phyloP scores from a whole-genome alignment of 2,113 vertebrate species.

The Festucalex cinctus region DNA sequence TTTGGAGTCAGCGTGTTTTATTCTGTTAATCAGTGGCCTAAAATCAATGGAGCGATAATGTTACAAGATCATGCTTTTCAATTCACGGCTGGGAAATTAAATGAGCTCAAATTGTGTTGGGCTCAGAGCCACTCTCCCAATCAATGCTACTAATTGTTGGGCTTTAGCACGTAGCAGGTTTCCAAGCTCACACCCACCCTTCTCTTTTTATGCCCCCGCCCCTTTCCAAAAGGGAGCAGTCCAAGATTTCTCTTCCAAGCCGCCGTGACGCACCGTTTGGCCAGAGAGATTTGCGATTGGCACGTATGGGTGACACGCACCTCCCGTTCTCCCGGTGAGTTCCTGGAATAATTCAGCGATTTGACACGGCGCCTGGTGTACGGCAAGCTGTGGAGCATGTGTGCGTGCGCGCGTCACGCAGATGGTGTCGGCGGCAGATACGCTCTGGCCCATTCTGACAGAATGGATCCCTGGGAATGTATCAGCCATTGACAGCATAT shows the following conservation, averaged over 20 bases:
- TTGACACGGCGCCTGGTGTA: constrained; percentile 45
- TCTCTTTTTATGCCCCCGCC: not conserved
- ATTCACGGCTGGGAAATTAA: constrained; percentile 27
- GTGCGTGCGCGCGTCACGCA: constrained; percentile 25
- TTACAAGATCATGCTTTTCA: constrained; percentile 14
- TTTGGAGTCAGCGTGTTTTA: not conserved
- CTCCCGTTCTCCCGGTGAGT: constrained; percentile 22
- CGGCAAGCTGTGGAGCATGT: constrained; percentile 43
- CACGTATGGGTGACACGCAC: constrained; percentile 23
- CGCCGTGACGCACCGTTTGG: constrained; percentile 49
- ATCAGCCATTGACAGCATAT: constrained; percentile 24
- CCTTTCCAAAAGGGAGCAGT: constrained; percentile 34
- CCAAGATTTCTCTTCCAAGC: constrained; percentile 36
- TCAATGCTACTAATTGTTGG: constrained; percentile 46
- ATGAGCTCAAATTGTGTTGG: constrained; percentile 31
- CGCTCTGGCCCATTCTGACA: constrained; percentile 36
- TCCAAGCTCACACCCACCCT: constrained; percentile 37
- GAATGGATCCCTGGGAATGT: constrained; percentile 27
- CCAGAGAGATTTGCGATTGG: constrained; percentile 25
- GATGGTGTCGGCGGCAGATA: constrained; percentile 42
- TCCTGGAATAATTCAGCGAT: constrained; percentile 40
- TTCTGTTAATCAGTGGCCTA: constrained; percentile 3
- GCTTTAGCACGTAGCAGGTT: constrained; percentile 41
- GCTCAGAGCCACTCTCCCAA: constrained; percentile 35
- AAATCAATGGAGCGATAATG: constrained; percentile 7